Base-by-base conservation (phyloP, 53 echinoderm and acorn worm genomes). In the Echinarachnius parma region DNA sequence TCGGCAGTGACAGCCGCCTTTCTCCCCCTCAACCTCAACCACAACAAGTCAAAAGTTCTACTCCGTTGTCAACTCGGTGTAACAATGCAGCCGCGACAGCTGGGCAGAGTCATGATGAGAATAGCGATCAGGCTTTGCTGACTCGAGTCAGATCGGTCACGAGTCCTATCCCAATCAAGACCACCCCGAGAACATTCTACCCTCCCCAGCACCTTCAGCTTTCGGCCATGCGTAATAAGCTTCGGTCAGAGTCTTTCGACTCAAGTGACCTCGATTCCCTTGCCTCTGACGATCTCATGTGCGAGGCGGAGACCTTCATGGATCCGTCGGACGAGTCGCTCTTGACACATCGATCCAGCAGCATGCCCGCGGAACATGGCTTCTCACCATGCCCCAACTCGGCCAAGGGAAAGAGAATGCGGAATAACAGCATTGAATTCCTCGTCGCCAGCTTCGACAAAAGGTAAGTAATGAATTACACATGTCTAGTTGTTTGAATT, bases 241-340 rank as follows among this genome's bases (percentile, higher is more conserved):
- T 72, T 11, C 57, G 74, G 56, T 72, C 74, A 15, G 79, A 75
- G 59, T 90, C 90, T 8, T 75, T 96, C 22, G 96, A 96, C 53
- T 95, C 95, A 4, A 75, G 78, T 16, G 88, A 87, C 39, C 61
- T 81, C 34, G 91, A 96, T 77, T 96, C 96, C 4, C 50, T 96
- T 24, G 87, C 82, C 22, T 96, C 96, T 2, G 96, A 96, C 52
- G 96, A 96, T 62, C 85, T 96, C 9, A 96, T 96, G 96, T 96
- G 91, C 52, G 96, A 96, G 28, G 74, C 26, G 28, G 16, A 19
- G 11, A 72, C 74, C 57, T 72, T 55, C 42, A 39, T 27, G 21
- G 79, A 66, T 30, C 66, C 20, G 2, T 57, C 79, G 44, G 79
- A 78, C 29, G 79, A 54, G 14, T 66, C 36, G 28, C 39, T 55